A percentile compares a stretch with the other conserved stretches of the same genome.
Evolutionary conservation across 2,113 vertebrate genomes (phyloP).

Genomic region (Bambusicola thoracicus): DNA sequence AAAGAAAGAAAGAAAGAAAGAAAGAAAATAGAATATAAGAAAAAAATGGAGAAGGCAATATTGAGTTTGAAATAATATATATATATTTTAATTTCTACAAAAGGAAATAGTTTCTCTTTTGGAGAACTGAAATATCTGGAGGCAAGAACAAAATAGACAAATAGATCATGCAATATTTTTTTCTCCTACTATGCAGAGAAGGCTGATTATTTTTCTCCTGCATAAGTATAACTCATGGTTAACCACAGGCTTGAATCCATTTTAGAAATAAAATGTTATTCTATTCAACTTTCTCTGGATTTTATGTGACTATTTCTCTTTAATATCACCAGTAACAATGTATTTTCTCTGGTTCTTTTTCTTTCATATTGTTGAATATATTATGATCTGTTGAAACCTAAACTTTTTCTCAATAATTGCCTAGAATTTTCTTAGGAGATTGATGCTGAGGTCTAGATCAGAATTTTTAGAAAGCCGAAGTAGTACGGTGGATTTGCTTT

Average conservation of each 20-base stretch:
- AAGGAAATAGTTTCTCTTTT: not conserved
- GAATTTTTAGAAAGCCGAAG: not conserved
- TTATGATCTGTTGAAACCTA: not conserved
- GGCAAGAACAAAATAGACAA: not conserved
- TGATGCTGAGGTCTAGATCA: not conserved
- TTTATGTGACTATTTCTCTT: not conserved
- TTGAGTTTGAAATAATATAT: not conserved
- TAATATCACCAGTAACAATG: not conserved
- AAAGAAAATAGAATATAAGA: not conserved
- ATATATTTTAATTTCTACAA: not conserved
- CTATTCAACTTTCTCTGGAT: not conserved
- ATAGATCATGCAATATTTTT: not conserved
- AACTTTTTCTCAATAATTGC: not conserved
- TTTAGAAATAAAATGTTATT: not conserved
- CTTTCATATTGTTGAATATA: not conserved
- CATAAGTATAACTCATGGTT: not conserved
- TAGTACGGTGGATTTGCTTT: rapidly evolving
- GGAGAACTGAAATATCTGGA: not conserved
- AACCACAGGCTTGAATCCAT: not conserved
- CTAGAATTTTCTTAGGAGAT: not conserved
- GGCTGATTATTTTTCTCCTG: not conserved
- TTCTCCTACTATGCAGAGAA: not conserved
- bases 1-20: too few relatives aligned
- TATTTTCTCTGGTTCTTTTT: not conserved
- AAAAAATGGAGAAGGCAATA: not conserved